phyloP scores from a whole-genome alignment of 1,140 invertebrate species.

The Nebria ingens region DNA sequence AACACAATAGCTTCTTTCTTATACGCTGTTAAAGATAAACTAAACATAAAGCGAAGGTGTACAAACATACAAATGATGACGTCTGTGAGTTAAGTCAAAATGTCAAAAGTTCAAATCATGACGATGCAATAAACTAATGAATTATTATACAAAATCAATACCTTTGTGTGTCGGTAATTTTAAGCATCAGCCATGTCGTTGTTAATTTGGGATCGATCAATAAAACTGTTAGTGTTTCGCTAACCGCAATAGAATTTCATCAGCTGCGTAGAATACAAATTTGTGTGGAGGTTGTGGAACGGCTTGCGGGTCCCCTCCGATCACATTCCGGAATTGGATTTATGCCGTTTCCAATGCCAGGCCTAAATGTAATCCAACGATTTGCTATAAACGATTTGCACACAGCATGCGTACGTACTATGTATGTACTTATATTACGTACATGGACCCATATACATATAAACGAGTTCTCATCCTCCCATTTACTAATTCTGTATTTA shows the following conservation, averaged over 20 bases:
- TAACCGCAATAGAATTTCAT: conserved; percentile 8
- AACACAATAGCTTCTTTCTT: too few relatives aligned
- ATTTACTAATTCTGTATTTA: neutral
- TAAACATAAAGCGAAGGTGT: too few relatives aligned
- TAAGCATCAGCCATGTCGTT: neutral
- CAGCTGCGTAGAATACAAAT: conserved; percentile 3
- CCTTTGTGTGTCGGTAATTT: neutral
- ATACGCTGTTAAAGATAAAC: too few relatives aligned
- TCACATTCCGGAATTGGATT: neutral
- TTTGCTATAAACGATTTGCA: neutral
- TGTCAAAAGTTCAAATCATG: too few relatives aligned
- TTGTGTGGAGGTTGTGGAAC: neutral
- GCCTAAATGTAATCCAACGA: neutral
- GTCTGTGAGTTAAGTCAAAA: too few relatives aligned
- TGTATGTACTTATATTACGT: too few relatives aligned
- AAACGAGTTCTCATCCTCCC: neutral
- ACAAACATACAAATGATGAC: too few relatives aligned
- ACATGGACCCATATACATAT: too few relatives aligned
- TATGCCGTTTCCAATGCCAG: neutral
- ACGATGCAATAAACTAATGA: too few relatives aligned
- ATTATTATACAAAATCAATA: conserved; percentile 3
- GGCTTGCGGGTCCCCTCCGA: neutral
- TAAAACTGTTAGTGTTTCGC: conserved; percentile 6
- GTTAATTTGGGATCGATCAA: conserved; percentile 6
- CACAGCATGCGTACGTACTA: too few relatives aligned